Evolutionary conservation across 2,113 vertebrate species (phyloP), one percentile per base, ranked within the genome.

Genomic region (Sphaerodactylus townsendi): DNA sequence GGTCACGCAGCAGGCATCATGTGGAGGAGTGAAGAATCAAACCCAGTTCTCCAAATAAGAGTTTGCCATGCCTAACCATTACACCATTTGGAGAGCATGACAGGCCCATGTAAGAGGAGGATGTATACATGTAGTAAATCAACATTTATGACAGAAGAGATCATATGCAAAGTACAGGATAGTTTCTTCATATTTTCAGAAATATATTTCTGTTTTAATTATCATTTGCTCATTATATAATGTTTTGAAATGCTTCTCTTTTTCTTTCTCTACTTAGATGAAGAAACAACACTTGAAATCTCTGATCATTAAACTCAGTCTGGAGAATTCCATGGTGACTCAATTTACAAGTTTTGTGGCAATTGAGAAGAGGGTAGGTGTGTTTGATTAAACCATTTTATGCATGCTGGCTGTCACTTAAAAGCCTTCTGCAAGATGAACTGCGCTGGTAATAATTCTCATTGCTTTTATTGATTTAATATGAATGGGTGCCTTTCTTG

Each of bases 301-400:
- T 80, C 95, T 94, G 89, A 96, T 98, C 90, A 91, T 98, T 75
- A 88, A 95, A 37, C 87, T 98, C 65, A 99, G 98, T 93, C 97
- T 96, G 93, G 97, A 98, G 90, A 97, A 97, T 89, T 97, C 96
- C 84, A 93, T 98, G 79, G 91, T 98, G 83, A 98, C 96, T 79
- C 97, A 97, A 83, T 98, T 97, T 88, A 99, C 98, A 93, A 99
- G 97, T 92, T 99, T 98, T 66, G 93, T 98, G 81, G 98, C 97
- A 39, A 89, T 98, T 72, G 98, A 98, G 93, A 96, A 97, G 93
- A 95, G 97, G 96, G 98, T 98, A 92, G 50, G 97, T 96, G 87
- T 90, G 85, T 17, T 82, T 17, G 59, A 65, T 48, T 84, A 64
- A 86, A 77, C 62, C 74, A 46, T 53, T 78, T 30, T 85, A 25